Percentiles rank a stretch among this genome's conserved stretches.
phyloP scores from a whole-genome alignment of 2,888 invertebrate genomes.

The Baronia brevicornis region DNA sequence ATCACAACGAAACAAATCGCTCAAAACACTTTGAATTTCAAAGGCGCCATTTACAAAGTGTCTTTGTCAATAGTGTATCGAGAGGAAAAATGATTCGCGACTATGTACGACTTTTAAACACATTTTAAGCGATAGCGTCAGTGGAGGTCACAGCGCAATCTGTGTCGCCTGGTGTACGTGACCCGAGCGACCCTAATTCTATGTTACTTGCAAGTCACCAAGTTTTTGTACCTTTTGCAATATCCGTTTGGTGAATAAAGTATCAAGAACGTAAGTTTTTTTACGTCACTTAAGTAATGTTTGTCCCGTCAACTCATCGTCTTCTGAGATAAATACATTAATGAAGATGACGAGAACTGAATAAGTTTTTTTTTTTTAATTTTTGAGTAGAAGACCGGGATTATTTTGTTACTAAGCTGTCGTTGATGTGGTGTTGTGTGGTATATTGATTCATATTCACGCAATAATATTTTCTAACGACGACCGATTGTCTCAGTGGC shows the following conservation, averaged over 20 bases:
- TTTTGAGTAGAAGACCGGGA: conserved; percentile 13
- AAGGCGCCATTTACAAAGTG: too few species aligned
- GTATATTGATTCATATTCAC: too few species aligned
- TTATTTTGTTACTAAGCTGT: conserved; percentile 11
- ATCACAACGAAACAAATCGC: too few species aligned
- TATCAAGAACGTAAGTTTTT: conserved; percentile 17
- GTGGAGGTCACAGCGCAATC: conserved; percentile 10
- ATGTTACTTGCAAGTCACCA: conserved; percentile 22
- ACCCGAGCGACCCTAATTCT: conserved; percentile 22
- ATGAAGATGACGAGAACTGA: too few species aligned
- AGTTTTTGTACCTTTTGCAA: conserved; percentile 22
- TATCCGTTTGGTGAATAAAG: conserved; percentile 25
- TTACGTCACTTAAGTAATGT: conserved; percentile 3
- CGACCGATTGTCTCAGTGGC: too few species aligned
- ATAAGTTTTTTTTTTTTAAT: conserved; percentile 17
- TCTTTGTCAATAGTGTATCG: too few species aligned
- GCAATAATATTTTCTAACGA: too few species aligned
- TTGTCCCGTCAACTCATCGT: conserved; percentile 5
- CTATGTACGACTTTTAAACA: too few species aligned
- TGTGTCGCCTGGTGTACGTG: conserved; percentile 16
- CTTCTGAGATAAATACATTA: conserved; percentile 4
- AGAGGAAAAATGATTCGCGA: too few species aligned
- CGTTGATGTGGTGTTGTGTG: conserved; percentile 6
- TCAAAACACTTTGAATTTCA: too few species aligned
- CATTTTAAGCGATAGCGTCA: neutral